Evolutionary conservation across 2,113 vertebrate species (phyloP).

Genomic region (human (Homo sapiens)): DNA sequence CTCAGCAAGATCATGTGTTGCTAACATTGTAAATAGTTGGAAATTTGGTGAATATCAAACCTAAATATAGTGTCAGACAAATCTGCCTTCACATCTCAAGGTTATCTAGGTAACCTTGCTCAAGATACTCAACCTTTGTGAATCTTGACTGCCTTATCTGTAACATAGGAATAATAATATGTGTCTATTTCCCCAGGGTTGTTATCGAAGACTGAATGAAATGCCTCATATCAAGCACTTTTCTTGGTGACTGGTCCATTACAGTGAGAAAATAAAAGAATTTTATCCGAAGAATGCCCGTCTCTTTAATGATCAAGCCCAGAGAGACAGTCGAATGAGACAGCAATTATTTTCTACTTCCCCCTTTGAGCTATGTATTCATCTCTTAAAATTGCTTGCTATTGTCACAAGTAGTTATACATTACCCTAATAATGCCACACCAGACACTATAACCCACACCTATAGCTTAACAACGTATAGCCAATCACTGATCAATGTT

Average conservation of each 20-base stretch:
- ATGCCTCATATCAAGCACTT: background rate
- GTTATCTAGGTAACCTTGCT: background rate
- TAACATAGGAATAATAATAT: background rate
- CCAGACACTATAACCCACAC: background rate
- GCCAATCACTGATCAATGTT: background rate
- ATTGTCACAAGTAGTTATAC: background rate
- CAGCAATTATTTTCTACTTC: background rate
- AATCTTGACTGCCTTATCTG: background rate
- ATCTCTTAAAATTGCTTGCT: background rate
- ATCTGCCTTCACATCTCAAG: background rate
- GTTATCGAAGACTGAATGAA: background rate
- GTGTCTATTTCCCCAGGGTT: background rate
- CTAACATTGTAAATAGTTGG: background rate
- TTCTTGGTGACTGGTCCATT: background rate
- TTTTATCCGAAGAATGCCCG: background rate
- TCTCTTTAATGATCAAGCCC: background rate
- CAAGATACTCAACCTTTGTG: background rate
- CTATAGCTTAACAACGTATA: background rate
- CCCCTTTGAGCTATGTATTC: background rate
- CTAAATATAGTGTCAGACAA: background rate
- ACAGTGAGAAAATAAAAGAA: background rate
- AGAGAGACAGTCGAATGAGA: background rate
- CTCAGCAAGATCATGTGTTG: background rate
- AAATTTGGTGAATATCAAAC: background rate
- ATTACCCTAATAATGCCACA: background rate